Percentiles rank a stretch among this genome's conserved stretches.
These are phyloP conservation scores for Unio delphinus DNA, from an alignment of 2,888 invertebrate genomes.

Conservation along the genomic window DNA sequence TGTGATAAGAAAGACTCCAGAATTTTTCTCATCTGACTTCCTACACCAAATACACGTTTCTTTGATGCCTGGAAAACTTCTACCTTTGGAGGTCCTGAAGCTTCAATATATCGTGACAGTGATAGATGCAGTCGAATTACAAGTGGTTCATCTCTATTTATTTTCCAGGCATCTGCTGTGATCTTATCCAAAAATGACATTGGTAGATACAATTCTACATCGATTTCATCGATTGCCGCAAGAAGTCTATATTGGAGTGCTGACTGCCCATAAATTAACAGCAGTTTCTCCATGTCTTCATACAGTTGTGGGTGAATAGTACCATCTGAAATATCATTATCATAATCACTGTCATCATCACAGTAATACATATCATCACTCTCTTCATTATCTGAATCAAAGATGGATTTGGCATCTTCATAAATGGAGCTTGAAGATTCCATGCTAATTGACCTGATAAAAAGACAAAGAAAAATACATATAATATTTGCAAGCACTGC, in stretches of 20 bases:
- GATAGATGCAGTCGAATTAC: constrained; percentile 54
- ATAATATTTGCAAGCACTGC: too few relatives aligned
- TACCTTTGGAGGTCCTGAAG: constrained; percentile 50
- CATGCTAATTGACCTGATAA: constrained; percentile 33
- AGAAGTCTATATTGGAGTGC: constrained; percentile 44
- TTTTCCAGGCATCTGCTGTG: constrained; percentile 59
- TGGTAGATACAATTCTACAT: constrained; percentile 54
- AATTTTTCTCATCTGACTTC: constrained; percentile 58
- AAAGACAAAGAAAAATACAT: not conserved
- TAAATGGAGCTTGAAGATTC: constrained; percentile 47
- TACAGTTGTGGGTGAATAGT: constrained; percentile 31
- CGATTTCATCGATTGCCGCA: constrained; percentile 58
- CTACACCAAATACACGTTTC: constrained; percentile 57
- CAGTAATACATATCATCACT: constrained; percentile 22
- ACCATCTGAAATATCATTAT: constrained; percentile 15
- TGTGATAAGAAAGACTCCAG: constrained; percentile 40
- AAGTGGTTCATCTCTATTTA: constrained; percentile 50
- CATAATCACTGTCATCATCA: constrained; percentile 20
- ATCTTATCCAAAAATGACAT: constrained; percentile 38
- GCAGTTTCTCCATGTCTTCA: constrained; percentile 50
- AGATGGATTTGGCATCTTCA: constrained; percentile 43
- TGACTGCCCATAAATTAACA: constrained; percentile 45
- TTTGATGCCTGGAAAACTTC: constrained; percentile 61
- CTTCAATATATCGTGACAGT: constrained; percentile 54
- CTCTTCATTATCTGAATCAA: constrained; percentile 33